Conservation (phyloP, 2,113 vertebrate genomes). For the Pipa parva region DNA sequence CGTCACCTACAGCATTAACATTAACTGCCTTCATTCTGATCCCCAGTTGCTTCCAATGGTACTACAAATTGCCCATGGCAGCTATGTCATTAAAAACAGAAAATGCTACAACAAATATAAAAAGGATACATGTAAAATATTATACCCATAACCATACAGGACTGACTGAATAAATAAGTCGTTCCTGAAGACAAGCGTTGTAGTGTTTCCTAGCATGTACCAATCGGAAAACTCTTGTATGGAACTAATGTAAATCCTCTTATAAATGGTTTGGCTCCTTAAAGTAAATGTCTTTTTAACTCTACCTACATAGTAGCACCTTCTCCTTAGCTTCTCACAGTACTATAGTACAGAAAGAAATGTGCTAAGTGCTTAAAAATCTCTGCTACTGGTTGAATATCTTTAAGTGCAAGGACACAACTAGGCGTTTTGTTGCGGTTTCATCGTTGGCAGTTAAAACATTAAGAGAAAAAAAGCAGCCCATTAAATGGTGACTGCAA, state of each 20-base stretch:
- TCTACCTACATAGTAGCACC: neutral
- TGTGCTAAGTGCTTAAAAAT: no score
- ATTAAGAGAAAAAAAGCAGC: no score
- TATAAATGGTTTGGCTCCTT: conserved; percentile 36
- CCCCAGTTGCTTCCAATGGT: neutral
- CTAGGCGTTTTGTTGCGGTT: no score
- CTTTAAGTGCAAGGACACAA: no score
- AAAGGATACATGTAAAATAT: neutral
- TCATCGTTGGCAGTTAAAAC: no score
- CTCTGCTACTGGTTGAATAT: no score
- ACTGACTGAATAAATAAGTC: neutral
- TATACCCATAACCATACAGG: neutral
- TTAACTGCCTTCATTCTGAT: neutral
- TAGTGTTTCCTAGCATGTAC: neutral
- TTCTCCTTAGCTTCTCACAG: neutral
- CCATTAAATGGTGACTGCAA: no score
- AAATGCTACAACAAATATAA: neutral
- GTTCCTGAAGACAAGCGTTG: neutral
- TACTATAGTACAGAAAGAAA: no score
- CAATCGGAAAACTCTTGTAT: no score
- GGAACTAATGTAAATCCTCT: neutral
- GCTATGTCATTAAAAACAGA: neutral
- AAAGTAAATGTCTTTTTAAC: neutral
- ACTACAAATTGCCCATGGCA: neutral
- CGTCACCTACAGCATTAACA: neutral